phyloP scores from a whole-genome alignment of 2,797 vertebrate genomes.

The Poeciliopsis turneri region DNA sequence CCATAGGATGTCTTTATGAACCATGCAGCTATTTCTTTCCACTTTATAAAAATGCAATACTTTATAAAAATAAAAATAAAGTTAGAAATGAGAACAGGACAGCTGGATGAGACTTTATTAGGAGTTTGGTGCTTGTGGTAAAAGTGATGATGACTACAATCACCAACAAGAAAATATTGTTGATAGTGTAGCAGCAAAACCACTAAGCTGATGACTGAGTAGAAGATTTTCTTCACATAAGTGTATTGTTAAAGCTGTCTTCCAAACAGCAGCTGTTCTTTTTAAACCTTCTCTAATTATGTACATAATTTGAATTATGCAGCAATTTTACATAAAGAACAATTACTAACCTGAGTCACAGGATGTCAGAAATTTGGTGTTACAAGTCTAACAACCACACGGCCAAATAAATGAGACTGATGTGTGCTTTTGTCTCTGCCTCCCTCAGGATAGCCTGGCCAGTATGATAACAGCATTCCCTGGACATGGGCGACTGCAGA shows the following conservation, averaged over 20 bases:
- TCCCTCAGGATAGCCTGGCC: conserved; percentile 14
- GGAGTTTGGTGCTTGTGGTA: neutral
- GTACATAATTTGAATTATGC: too few relatives aligned
- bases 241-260: neutral
- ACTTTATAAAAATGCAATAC: too few relatives aligned
- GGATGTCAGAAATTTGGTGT: conserved; percentile 9
- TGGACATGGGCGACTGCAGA: conserved; percentile 43
- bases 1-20: too few relatives aligned
- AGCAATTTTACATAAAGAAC: too few relatives aligned
- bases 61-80: too few relatives aligned
- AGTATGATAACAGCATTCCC: conserved; percentile 40
- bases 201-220: neutral
- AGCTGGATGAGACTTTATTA: neutral
- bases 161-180: neutral
- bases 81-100: too few relatives aligned
- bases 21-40: too few relatives aligned
- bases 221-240: neutral
- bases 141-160: neutral
- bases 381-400: conserved; percentile 11
- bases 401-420: conserved; percentile 3
- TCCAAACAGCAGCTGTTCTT: neutral
- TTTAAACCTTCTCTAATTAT: neutral
- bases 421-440: neutral
- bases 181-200: neutral
- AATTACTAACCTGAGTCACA: conserved; percentile 17